Base-by-base conservation (phyloP, 2,888 invertebrate genomes). In the Ennomos erosarius region DNA sequence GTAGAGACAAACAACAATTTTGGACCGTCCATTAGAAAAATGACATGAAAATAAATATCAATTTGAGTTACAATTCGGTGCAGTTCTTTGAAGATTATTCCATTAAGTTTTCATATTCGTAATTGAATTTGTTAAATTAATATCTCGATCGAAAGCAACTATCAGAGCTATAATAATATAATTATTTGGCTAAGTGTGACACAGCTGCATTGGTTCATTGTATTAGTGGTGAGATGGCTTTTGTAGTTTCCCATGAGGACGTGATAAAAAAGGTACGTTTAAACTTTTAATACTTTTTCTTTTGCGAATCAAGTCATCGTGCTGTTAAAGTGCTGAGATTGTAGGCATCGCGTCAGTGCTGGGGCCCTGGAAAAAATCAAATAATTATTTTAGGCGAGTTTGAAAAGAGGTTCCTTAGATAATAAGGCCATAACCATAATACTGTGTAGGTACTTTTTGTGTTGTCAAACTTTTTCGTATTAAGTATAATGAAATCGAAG, bases 321-420 rank as follows among this genome's bases (percentile, higher is more conserved):
- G 76, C 79, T 78, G 75, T 91, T 91, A 79, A 83, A 83, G 63
- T 79, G 82, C 68, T 85, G 84, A 62, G 85, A 76, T 75, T 90
- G 91, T 43, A 90, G 78, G 76, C 93, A 93, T 65, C 91, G 81
- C 63, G 90, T 92, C 59, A 93, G 85, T 64, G 88, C 86, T 39
- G 91, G 92, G 55, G 92, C 87, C 75, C 93, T 93, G 89, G 11
- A 90, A 90, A 56, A 73, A 71, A 81, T 4, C 26, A 82, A 76
- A 64, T 64, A 65, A 46, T 8, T 1, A 39, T 0, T 13, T 45
- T 52, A 39, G 13, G 1, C 2, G 1, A 26, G 4, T 3, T 26
- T 3, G 4, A 26, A 26, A 26, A 26, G 26, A 26, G 6, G 26
- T 26, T 1, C 4, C 6, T 3, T 26, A 26, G 26, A 6, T 26